These are phyloP conservation scores for Hypomecis punctinalis DNA, from an alignment of 2,888 invertebrate genomes.

Conservation along the genomic window DNA sequence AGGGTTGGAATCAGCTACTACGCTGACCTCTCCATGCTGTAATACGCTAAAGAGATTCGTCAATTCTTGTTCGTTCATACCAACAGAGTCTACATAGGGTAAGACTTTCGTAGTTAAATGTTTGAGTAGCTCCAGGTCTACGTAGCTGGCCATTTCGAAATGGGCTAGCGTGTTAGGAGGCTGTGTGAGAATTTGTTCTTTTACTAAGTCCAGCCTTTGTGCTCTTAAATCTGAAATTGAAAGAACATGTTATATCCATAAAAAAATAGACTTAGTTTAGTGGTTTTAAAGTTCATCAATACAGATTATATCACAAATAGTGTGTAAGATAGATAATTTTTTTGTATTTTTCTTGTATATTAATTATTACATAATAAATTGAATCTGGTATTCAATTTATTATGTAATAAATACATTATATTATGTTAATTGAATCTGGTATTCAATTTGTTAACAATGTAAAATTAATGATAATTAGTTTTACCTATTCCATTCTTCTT, in stretches of 20 bases:
- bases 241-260: constrained; percentile 19
- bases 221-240: constrained; percentile 85
- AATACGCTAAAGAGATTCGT: constrained; percentile 90
- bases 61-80: constrained; percentile 95
- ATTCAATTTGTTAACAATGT: no score
- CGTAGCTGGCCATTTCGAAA: constrained; percentile 95
- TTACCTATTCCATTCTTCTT: constrained; percentile 77
- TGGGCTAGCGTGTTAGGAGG: constrained; percentile 87
- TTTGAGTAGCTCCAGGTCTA: constrained; percentile 88
- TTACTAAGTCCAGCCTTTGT: constrained; percentile 86
- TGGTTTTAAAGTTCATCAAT: no score
- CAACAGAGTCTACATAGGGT: constrained; percentile 91
- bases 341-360: no score
- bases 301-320: no score
- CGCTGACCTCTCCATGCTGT: constrained; percentile 88
- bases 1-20: constrained; percentile 92
- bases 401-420: no score
- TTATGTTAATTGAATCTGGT: no score
- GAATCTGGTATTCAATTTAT: no score
- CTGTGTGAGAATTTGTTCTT: constrained; percentile 87
- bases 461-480: constrained; percentile 11
- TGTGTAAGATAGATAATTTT: no score
- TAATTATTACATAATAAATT: no score
- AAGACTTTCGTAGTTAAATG: constrained; percentile 88
- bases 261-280: no score